These are phyloP conservation scores for Clarias macrocephalus DNA, from an alignment of 2,113 vertebrate genomes.

Conservation along the genomic window DNA sequence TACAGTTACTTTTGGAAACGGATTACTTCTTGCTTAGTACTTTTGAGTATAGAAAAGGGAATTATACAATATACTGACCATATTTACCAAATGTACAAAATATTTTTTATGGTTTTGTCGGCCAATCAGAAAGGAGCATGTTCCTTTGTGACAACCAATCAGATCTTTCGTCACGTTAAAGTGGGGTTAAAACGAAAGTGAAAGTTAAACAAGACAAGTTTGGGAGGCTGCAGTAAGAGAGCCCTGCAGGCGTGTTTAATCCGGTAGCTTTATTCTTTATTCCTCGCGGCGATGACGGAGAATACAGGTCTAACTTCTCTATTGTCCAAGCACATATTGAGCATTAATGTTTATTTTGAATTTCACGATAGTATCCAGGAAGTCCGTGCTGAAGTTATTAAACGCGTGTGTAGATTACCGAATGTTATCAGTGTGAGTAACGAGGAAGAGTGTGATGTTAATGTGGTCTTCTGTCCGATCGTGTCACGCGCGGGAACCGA, in stretches of 20 bases:
- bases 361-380: rapidly evolving
- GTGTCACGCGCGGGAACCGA: slow-evolving; percentile 33
- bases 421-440: rapidly evolving
- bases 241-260: background rate
- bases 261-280: background rate
- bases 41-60: background rate
- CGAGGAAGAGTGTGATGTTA: background rate
- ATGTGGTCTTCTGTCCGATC: slow-evolving; percentile 3
- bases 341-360: background rate
- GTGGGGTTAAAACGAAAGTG: background rate
- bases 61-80: background rate
- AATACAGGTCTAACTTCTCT: rapidly evolving
- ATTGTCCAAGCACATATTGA: background rate
- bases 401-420: rapidly evolving
- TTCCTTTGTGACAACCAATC: background rate
- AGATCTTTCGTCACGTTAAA: background rate
- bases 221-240: too few relatives aligned
- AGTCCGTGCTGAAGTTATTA: background rate
- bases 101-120: background rate
- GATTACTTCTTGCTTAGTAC: too few relatives aligned
- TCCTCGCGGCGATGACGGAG: background rate
- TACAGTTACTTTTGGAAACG: background rate
- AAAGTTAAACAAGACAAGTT: background rate
- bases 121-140: background rate
- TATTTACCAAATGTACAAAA: background rate